Base-by-base conservation (phyloP, 92 coral and sea anemone genomes). In the Montipora capitata region DNA sequence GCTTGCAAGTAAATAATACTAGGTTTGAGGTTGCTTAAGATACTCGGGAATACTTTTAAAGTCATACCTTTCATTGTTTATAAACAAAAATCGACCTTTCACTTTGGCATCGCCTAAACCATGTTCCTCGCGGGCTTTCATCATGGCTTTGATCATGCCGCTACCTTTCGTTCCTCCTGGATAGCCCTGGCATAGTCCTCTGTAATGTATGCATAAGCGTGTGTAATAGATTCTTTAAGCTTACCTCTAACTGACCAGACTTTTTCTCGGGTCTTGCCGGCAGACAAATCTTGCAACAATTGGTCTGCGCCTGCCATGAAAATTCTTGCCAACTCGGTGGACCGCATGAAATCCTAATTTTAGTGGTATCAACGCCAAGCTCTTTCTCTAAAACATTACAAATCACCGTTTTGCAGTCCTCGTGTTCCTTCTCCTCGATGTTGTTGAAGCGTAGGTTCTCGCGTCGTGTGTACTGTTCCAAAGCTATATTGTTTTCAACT, bases 281-380 rank as follows among this genome's bases (percentile, higher is more conserved):
- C 73, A 74, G 73, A 84, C 88, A 84, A 84, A 74, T 62, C 74
- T 74, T 49, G 79, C 87, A 40, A 83, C 59, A 20, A 83, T 83
- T 83, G 80, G 87, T 58, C 87, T 71, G 78, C 76, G 61, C 72
- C 85, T 68, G 57, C 76, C 63, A 12, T 62, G 44, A 41, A 27
- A 1, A 15, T 67, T 83, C 68, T 64, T 72, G 17, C 87, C 87
- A 41, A 83, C 78, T 56, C 79, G 65, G 54, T 83, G 87, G 8
- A 83, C 87, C 35, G 71, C 71, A 48, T 82, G 87, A 52, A 61
- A 69, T 82, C 63, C 63, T 71, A 64, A 48, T 54, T 42, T 71
- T 16, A 62, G 74, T 65, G 63, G 78, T 69, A 38, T 27, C 67
- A 62, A 77, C 67, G 64, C 81, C 81, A 39, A 62, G 67, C 52